Evolutionary conservation across 2,113 vertebrate species (phyloP).

Genomic region (Pyrgilauda ruficollis): DNA sequence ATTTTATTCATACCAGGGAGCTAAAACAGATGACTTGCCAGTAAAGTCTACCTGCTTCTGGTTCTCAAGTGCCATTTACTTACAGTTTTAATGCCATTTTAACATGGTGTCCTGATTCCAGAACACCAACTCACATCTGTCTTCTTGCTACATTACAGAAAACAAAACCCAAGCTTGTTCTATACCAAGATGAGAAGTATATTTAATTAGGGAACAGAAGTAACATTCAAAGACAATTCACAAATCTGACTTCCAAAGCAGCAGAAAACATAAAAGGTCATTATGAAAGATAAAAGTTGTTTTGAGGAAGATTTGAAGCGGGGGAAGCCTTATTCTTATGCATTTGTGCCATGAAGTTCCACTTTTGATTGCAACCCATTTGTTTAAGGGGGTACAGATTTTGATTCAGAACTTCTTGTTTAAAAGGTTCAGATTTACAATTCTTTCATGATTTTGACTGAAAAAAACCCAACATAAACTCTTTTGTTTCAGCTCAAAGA

Average conservation of each 20-base stretch:
- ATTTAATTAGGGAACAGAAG: background rate
- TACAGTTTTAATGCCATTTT: background rate
- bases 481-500: background rate
- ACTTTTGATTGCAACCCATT: background rate
- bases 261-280: background rate
- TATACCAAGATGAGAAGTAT: background rate
- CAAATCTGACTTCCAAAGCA: background rate
- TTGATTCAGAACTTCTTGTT: background rate
- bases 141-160: background rate
- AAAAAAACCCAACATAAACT: background rate
- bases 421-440: background rate
- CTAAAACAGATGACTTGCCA: background rate
- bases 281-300: background rate
- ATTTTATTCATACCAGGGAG: conserved; percentile 34
- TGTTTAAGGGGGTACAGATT: background rate
- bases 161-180: background rate
- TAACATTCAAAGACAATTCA: background rate
- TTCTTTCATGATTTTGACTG: background rate
- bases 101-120: background rate
- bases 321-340: background rate
- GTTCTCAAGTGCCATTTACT: background rate
- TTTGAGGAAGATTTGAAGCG: background rate
- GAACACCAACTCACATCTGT: background rate
- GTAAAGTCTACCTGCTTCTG: background rate
- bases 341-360: background rate